Conservation (phyloP, 1,140 invertebrate species). For the Delia radicum region DNA sequence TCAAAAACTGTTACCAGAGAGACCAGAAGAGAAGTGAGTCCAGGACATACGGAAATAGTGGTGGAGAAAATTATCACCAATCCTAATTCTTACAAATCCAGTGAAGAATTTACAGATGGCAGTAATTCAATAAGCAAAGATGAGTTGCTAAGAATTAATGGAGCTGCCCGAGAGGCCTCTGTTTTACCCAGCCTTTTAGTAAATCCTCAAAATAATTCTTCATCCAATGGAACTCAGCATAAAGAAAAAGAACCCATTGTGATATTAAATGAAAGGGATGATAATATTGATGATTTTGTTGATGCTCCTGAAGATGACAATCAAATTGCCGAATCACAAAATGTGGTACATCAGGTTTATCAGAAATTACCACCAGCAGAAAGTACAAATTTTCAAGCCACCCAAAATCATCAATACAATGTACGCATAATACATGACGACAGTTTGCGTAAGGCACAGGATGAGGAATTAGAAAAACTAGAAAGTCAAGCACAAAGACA, state of each 20-base stretch:
- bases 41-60: conserved; percentile 47
- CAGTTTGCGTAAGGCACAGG: conserved; percentile 13
- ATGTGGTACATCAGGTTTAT: conserved; percentile 37
- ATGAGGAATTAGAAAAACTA: not conserved
- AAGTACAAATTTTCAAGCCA: not conserved
- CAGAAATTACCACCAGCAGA: conserved; percentile 33
- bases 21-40: conserved; percentile 40
- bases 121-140: conserved; percentile 43
- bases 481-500: not conserved
- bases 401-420: conserved; percentile 38
- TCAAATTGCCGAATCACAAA: conserved; percentile 43
- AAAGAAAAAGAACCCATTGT: conserved; percentile 45
- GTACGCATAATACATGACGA: conserved; percentile 44
- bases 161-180: conserved; percentile 42
- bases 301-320: conserved; percentile 38
- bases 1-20: conserved; percentile 44
- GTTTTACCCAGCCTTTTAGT: conserved; percentile 47
- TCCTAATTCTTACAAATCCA: not conserved
- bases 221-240: not conserved
- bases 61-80: conserved; percentile 38
- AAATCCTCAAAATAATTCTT: conserved; percentile 33
- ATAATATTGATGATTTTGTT: conserved; percentile 19
- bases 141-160: conserved; percentile 46
- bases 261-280: conserved; percentile 39
- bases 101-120: conserved; percentile 37